Base-by-base conservation (phyloP, 2,888 invertebrate genomes). In the Andrena chrysosceles region DNA sequence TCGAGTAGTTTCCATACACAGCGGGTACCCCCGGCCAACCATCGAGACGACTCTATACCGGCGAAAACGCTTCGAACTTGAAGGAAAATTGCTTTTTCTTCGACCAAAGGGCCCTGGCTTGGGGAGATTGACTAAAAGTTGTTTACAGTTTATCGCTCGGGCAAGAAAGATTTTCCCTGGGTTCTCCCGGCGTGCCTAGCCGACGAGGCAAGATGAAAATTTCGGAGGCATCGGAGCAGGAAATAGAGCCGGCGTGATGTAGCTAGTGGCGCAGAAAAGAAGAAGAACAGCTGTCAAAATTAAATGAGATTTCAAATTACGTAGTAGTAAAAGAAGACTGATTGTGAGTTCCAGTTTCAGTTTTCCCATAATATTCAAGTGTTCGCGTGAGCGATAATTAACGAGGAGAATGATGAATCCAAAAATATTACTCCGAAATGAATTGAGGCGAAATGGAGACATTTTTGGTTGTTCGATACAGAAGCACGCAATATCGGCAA, bases 41-140 rank as follows among this genome's bases (percentile, higher is more conserved):
- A 75, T 78, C 54, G 67, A 71, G 81, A 77, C 82, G 73, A 69
- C 56, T 69, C 74, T 56, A 20, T 71, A 56, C 74, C 59, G 68
- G 33, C 54, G 84, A 75, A 71, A 83, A 78, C 70, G 73, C 68
- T 72, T 69, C 78, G 69, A 83, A 83, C 83, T 84, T 84, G 78
- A 83, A 84, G 71, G 71, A 78, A 83, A 84, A 84, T 83, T 84
- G 75, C 83, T 83, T 75, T 75, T 75, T 71, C 83, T 70, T 71
- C 71, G 42, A 60, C 54, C 42, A 68, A 64, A 59, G 72, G 54
- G 69, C 42, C 63, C 20, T 48, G 73, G 59, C 52, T 66, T 35
- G 66, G 66, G 16, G 83, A 83, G 83, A 81, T 83, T 75, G 77
- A 71, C 83, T 77, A 72, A 77, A 83, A 83, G 72, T 83, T 83